These are phyloP conservation scores for Donacobius atricapilla DNA, from an alignment of 2,113 vertebrate species.

Conservation along the genomic window DNA sequence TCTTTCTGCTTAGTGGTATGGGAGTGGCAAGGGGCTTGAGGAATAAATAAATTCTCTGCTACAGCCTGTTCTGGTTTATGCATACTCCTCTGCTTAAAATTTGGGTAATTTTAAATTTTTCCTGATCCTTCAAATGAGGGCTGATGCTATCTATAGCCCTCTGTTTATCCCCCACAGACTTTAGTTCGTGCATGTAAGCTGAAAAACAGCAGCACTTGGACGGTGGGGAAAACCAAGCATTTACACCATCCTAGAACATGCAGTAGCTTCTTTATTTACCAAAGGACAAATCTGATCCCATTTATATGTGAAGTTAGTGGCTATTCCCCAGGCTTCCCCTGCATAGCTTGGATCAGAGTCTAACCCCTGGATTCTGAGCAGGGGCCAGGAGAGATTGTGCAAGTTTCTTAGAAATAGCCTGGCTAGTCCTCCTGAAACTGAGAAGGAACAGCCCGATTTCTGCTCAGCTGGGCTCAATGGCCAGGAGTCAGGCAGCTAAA, in stretches of 20 bases:
- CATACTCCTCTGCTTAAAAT: neutral
- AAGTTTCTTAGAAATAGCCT: slow-evolving; percentile 39
- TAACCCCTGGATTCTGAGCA: neutral
- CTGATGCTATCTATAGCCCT: neutral
- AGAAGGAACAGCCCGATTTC: neutral
- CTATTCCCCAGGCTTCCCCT: slow-evolving; percentile 1
- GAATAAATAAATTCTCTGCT: neutral
- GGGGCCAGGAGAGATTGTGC: slow-evolving; percentile 7
- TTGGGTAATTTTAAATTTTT: neutral
- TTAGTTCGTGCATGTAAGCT: neutral
- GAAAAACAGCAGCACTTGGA: neutral
- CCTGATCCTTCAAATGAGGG: neutral
- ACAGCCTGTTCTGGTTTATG: neutral
- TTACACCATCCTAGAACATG: neutral
- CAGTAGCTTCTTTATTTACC: slow-evolving; percentile 12
- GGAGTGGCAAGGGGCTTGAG: neutral
- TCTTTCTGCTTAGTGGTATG: neutral
- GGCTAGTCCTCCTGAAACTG: neutral
- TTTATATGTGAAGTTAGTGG: slow-evolving; percentile 1
- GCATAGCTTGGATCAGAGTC: slow-evolving; percentile 6
- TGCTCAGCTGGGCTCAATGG: neutral
- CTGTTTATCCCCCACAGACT: slow-evolving; percentile 9
- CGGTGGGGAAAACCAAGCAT: neutral
- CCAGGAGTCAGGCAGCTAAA: neutral
- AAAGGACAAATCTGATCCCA: slow-evolving; percentile 12